Evolutionary conservation across 2,888 invertebrate species (phyloP), one percentile per base, ranked within the genome.

Genomic region (Catocala sponsa): DNA sequence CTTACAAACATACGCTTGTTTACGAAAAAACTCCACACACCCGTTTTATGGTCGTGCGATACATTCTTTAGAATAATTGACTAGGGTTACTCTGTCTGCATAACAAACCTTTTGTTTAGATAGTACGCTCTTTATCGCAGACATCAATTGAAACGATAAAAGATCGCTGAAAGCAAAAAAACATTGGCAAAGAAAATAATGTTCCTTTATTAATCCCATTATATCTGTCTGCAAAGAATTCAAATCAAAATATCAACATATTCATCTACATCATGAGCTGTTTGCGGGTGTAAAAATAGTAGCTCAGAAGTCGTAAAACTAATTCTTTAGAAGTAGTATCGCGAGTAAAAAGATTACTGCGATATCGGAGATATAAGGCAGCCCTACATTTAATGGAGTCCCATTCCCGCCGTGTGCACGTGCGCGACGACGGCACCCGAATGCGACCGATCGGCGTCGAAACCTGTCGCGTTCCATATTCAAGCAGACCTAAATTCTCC

Each of bases 391-490:
- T 82, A 83, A 82, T 84, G 81, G 78, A 80, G 78, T 79, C 80
- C 85, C 84, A 83, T 84, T 83, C 82, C 82, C 80, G 81, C 76
- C 81, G 83, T 84, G 87, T 86, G 88, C 91, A 91, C 92, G 92
- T 91, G 92, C 90, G 86, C 82, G 83, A 65, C 90, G 91, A 85
- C 87, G 82, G 85, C 89, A 83, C 86, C 89, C 91, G 92, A 92
- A 89, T 89, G 89, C 84, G 79, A 79, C 89, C 92, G 91, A 92
- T 78, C 78, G 79, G 80, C 79, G 77, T 78, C 88, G 84, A 86
- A 38, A 79, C 78, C 61, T 70, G 68, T 73, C 76, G 63, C 74
- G 66, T 72, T 72, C 72, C 60, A 68, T 72, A 68, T 76, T 66
- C 68, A 66, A 80, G 82, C 79, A 65, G 55, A 25, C 25, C 32